phyloP scores from a whole-genome alignment of 2,797 vertebrate genomes.

The Centropyge bicolor region DNA sequence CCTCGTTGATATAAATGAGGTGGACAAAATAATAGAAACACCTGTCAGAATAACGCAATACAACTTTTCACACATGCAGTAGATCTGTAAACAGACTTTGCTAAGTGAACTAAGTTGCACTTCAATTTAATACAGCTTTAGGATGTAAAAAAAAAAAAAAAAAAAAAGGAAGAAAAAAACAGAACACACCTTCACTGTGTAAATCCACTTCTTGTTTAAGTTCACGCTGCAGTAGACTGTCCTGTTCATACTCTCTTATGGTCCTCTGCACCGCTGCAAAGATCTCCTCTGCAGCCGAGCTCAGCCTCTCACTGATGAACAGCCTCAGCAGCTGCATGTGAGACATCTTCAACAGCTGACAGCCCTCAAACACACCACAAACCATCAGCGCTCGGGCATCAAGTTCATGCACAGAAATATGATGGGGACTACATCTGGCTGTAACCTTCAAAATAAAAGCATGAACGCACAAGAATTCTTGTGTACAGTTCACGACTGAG shows the following conservation, averaged over 20 bases:
- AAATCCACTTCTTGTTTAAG: neutral
- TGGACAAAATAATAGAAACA: too few relatives aligned
- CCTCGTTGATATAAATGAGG: too few relatives aligned
- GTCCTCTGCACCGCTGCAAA: slow-evolving; percentile 21
- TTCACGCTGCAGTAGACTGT: slow-evolving; percentile 3
- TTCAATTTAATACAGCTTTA: neutral
- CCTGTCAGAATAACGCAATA: too few relatives aligned
- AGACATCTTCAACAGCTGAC: slow-evolving; percentile 9
- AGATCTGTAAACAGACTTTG: too few relatives aligned
- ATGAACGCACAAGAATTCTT: too few relatives aligned
- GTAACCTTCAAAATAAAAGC: slow-evolving; percentile 5
- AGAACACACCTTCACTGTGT: slow-evolving; percentile 6
- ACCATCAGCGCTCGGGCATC: too few relatives aligned
- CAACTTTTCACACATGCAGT: too few relatives aligned
- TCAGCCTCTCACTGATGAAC: slow-evolving; percentile 33
- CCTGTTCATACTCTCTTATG: neutral
- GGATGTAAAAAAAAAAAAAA: neutral
- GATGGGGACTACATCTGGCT: neutral
- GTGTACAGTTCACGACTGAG: neutral
- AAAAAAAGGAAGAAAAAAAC: neutral
- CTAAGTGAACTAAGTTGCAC: too few relatives aligned
- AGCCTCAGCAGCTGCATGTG: slow-evolving; percentile 18
- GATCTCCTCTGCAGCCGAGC: slow-evolving; percentile 28
- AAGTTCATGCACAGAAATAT: neutral
- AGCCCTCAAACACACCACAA: neutral